These are phyloP conservation scores for Rutpela maculata DNA, from an alignment of 2,888 invertebrate genomes.

Conservation along the genomic window DNA sequence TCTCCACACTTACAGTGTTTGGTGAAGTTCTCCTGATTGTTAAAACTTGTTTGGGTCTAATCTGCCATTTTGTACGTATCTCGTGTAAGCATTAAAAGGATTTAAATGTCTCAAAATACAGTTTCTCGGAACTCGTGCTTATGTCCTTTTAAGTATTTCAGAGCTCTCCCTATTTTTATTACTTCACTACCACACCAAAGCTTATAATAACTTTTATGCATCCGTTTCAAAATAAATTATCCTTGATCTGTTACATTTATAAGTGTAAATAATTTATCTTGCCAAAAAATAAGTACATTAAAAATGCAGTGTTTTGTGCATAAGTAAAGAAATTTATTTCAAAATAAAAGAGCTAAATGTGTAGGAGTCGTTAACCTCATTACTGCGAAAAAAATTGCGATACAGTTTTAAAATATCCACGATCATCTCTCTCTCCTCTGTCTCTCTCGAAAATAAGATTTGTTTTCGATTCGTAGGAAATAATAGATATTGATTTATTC, in stretches of 20 bases:
- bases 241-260: conserved; percentile 12
- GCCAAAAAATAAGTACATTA: conserved; percentile 30
- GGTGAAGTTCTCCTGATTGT: too few species aligned
- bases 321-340: conserved; percentile 22
- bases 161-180: conserved; percentile 12
- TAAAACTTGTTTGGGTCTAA: too few species aligned
- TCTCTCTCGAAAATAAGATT: conserved; percentile 16
- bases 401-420: conserved; percentile 25
- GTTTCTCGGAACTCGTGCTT: neutral
- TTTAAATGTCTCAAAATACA: too few species aligned
- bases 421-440: neutral
- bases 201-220: conserved; percentile 15
- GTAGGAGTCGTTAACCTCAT: conserved; percentile 31
- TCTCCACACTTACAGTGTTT: too few species aligned
- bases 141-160: neutral
- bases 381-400: conserved; percentile 20
- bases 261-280: conserved; percentile 30
- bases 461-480: neutral
- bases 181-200: conserved; percentile 6
- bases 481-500: conserved; percentile 4
- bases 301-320: conserved; percentile 34
- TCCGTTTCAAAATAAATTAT: conserved; percentile 18
- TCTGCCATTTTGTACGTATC: too few species aligned
- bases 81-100: too few species aligned
- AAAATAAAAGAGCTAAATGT: conserved; percentile 26